Evolutionary conservation across 2,888 invertebrate genomes (phyloP), one percentile per base, ranked within the genome.

Genomic region (Dryomyza anilis): DNA sequence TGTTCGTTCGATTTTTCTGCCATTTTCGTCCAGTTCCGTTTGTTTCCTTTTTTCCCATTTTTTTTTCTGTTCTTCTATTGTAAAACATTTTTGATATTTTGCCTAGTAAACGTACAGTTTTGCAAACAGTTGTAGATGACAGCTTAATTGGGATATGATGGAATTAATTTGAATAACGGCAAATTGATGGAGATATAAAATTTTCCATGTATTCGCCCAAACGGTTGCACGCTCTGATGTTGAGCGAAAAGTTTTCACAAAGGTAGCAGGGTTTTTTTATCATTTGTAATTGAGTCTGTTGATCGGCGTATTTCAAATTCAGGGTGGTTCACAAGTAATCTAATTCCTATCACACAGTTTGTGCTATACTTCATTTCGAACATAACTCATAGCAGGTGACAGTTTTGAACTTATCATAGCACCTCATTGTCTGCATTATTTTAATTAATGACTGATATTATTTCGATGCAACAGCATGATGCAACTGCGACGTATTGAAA

Each of bases 121-220:
- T 8, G 36, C 36, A n/a, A 55, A 55, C 55, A 55, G 36, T 36
- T 55, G 55, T 36, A 33, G 21, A 33, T 55, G 55, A 55, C 55
- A 55, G 55, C 55, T 55, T 55, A 36, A 55, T 55, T 55, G 55
- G 10, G 23, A 33, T 23, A 55, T 55, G 55, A 55, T 55, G 33
- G 55, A 55, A 55, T 36, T 55, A 55, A 36, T 55, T 55, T 55
- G 21, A 55, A 55, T 36, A 33, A 55, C 55, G 36, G 12, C 36
- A 55, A 55, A 21, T 33, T 55, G 39, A 39, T 39, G 39, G 39
- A 12, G 14, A n/a, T 12, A 39, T 3, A 7, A 39, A 39, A 2
- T n/a, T 39, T 12, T 39, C 39, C n/a, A 39, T 39, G 39, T 33
- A n/a, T 39, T 12, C 39, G 39, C n/a, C 14, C 3, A n/a, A 14